Base-by-base conservation (phyloP, 2,113 vertebrate genomes). In the Corythaixoides concolor region DNA sequence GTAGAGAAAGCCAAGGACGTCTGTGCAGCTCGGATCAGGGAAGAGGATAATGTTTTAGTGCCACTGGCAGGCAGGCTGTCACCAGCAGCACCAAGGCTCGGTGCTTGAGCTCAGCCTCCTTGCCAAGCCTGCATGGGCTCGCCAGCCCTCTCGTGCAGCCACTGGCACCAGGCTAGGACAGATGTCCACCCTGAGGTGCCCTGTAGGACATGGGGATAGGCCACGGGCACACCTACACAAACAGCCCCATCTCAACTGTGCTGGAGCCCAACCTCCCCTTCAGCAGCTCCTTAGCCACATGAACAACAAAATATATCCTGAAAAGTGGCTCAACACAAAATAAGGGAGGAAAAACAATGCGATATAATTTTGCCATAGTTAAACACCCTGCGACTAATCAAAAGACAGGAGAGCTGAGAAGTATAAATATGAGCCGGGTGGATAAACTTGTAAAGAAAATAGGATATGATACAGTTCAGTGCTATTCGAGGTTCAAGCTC, bases 161-260 rank as follows among this genome's bases (percentile, higher is more conserved):
- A 28, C 27, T 62, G 52, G 15, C 24, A 76, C 14, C 0, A 4
- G 45, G 23, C 11, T 3, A 56, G 47, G 41, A 72, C 53, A 24
- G 52, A 55, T 4, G 0, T 80, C 50, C 32, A 30, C 27, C 9
- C 37, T 24, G 13, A 59, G 19, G 45, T n/a, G 11, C 19, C 41
- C 41, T 23, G 9, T 6, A 33, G 19, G 8, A 20, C 50, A 49
- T 0, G 0, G 32, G 16, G n/a, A 17, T 3, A 16, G 27, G 41
- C 22, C 39, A 60, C 50, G 20, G 32, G 17, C 52, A 45, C 68
- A 37, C 7, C 32, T 28, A 43, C 45, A n/a, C n/a, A 50, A 56
- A 60, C 17, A 60, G 12, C 33, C 20, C 5, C 39, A 39, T 20
- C 52, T 35, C 52, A 55, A 0, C 18, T 66, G n/a, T 85, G 17